Evolutionary conservation across 23 tunicate species (phyloP).

Genomic region (Ascidia mentula): DNA sequence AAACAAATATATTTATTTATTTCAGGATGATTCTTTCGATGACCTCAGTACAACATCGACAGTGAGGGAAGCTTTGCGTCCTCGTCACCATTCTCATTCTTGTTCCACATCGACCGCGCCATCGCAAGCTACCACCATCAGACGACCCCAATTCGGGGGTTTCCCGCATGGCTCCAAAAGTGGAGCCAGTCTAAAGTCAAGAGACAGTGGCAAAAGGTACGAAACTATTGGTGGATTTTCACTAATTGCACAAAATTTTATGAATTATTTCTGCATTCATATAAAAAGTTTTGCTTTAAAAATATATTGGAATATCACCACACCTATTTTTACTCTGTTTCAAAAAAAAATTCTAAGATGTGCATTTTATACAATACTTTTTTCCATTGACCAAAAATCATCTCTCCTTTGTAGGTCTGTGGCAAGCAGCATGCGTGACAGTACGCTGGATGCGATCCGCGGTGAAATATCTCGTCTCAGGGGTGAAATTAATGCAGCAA

Average conservation of each 20-base stretch:
- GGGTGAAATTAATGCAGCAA: slow-evolving; percentile 48
- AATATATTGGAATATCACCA: no score
- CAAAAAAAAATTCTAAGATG: not conserved
- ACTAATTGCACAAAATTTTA: not conserved
- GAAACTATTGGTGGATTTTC: no score
- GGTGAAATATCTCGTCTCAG: slow-evolving; percentile 76
- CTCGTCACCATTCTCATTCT: slow-evolving; percentile 27
- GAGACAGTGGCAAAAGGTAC: slow-evolving; percentile 43
- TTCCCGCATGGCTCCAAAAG: slow-evolving; percentile 17
- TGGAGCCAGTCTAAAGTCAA: slow-evolving; percentile 43
- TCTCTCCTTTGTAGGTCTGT: slow-evolving; percentile 41
- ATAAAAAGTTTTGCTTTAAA: not conserved
- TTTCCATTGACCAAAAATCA: not conserved
- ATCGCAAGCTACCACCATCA: slow-evolving; percentile 1
- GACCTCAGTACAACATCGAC: slow-evolving; percentile 77
- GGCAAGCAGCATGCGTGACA: slow-evolving; percentile 69
- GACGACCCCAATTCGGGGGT: slow-evolving; percentile 3
- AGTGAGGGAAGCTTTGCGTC: slow-evolving; percentile 55
- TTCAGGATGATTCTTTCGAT: slow-evolving; percentile 40
- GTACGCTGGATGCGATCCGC: slow-evolving; percentile 70
- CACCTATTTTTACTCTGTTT: not conserved
- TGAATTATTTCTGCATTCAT: not conserved
- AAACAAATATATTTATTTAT: no score
- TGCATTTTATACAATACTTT: not conserved
- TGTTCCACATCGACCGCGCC: slow-evolving; percentile 31